Conservation (phyloP, 2,797 vertebrate genomes). For the Neosilurus mollespiculum region DNA sequence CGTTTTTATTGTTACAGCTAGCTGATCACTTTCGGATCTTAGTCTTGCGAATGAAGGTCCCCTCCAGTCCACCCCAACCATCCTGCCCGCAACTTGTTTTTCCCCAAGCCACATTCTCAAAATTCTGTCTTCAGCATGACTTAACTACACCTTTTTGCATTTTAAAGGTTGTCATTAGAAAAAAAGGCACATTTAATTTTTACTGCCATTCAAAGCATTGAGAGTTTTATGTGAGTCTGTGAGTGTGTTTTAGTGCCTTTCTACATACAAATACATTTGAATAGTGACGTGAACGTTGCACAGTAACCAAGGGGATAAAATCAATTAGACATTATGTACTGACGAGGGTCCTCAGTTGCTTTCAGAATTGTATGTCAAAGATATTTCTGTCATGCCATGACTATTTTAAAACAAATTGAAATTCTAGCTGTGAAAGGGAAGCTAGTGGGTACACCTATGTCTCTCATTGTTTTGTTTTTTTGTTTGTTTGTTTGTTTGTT, state of each 20-base stretch:
- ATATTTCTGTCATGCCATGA: conserved; percentile 36
- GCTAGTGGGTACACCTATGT: conserved; percentile 54
- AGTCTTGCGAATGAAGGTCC: conserved; percentile 62
- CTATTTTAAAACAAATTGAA: conserved; percentile 46
- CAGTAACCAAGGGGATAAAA: conserved; percentile 60
- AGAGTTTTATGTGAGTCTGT: conserved; percentile 61
- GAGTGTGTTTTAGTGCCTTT: conserved; percentile 79
- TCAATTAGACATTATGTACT: conserved; percentile 45
- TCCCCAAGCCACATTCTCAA: conserved; percentile 43
- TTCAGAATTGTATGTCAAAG: conserved; percentile 55
- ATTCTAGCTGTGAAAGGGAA: conserved; percentile 55
- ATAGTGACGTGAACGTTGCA: conserved; percentile 72
- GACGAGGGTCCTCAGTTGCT: conserved; percentile 57
- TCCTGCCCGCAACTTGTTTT: not conserved
- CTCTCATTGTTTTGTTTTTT: conserved; percentile 53
- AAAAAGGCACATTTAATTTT: conserved; percentile 61
- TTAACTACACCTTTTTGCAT: conserved; percentile 43
- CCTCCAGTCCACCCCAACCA: conserved; percentile 1
- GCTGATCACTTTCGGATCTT: conserved; percentile 57
- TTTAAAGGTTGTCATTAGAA: conserved; percentile 49
- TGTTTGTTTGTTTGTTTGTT: not conserved
- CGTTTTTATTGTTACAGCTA: conserved; percentile 65
- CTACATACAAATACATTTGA: conserved; percentile 74
- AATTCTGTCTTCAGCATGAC: conserved; percentile 11
- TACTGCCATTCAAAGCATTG: conserved; percentile 57